Percentiles rank a stretch among this genome's conserved stretches.
phyloP scores from a whole-genome alignment of 2,888 invertebrate genomes.

The Pammene fasciana region DNA sequence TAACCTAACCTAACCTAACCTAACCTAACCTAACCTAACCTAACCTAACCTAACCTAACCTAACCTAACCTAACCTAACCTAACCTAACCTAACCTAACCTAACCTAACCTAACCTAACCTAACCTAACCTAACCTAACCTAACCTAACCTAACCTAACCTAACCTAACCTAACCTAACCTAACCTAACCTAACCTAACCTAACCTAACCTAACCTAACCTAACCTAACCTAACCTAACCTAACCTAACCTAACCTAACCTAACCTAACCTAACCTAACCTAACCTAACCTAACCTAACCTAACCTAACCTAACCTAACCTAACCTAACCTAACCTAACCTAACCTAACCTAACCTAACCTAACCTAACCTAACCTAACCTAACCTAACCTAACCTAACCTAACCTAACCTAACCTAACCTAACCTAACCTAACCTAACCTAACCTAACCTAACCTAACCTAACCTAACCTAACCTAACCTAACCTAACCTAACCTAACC shows the following conservation, averaged over 20 bases:
- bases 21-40: conserved; percentile 7
- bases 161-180: conserved; percentile 4
- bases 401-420: conserved; percentile 7
- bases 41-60: conserved; percentile 7
- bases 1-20: conserved; percentile 7
- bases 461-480: conserved; percentile 5
- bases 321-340: conserved; percentile 7
- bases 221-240: conserved; percentile 7
- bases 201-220: conserved; percentile 1
- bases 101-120: conserved; percentile 6
- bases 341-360: conserved; percentile 7
- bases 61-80: conserved; percentile 7
- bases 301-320: conserved; percentile 7
- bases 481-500: conserved; percentile 7
- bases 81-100: conserved; percentile 4
- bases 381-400: conserved; percentile 7
- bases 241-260: conserved; percentile 7
- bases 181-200: conserved; percentile 7
- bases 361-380: conserved; percentile 7
- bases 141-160: conserved; percentile 6
- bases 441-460: conserved; percentile 5
- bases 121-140: conserved; percentile 7
- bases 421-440: conserved; percentile 7
- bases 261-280: conserved; percentile 7
- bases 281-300: conserved; percentile 7